Evolutionary conservation across 2,113 vertebrate species (phyloP).

Genomic region (Cyrtonyx montezumae): DNA sequence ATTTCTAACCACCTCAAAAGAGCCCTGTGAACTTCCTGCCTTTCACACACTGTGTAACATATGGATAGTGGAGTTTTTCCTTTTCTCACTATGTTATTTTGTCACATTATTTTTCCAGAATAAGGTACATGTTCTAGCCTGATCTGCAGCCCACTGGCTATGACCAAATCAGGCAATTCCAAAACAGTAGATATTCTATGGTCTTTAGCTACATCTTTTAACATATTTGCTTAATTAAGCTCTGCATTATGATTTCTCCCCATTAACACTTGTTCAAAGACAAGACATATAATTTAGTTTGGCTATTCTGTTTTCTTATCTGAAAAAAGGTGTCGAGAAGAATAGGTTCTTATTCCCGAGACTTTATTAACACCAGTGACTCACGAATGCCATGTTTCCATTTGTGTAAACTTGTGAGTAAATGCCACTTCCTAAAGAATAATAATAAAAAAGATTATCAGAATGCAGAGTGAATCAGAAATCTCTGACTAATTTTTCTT

Average conservation of each 20-base stretch:
- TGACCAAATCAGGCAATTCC: neutral
- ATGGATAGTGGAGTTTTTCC: neutral
- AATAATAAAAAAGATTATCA: neutral
- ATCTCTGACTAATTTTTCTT: neutral
- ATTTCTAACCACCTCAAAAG: neutral
- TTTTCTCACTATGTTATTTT: neutral
- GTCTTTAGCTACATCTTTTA: neutral
- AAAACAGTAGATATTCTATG: neutral
- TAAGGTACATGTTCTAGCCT: neutral
- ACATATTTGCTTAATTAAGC: neutral
- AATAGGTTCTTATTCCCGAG: neutral
- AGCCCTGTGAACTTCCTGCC: neutral
- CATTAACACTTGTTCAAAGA: neutral
- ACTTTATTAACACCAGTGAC: neutral
- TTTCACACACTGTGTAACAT: neutral
- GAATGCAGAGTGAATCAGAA: neutral
- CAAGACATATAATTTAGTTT: neutral
- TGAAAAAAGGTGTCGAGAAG: neutral
- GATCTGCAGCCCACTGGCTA: neutral
- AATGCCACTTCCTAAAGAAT: neutral
- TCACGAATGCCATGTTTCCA: neutral
- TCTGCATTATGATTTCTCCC: neutral
- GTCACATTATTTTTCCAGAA: neutral
- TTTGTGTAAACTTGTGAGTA: slow-evolving; percentile 18
- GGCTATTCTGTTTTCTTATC: neutral